A percentile compares a stretch with the other conserved stretches of the same genome.
These are phyloP conservation scores for Percina caprodes DNA, from an alignment of 2,113 vertebrate species.

Conservation along the genomic window DNA sequence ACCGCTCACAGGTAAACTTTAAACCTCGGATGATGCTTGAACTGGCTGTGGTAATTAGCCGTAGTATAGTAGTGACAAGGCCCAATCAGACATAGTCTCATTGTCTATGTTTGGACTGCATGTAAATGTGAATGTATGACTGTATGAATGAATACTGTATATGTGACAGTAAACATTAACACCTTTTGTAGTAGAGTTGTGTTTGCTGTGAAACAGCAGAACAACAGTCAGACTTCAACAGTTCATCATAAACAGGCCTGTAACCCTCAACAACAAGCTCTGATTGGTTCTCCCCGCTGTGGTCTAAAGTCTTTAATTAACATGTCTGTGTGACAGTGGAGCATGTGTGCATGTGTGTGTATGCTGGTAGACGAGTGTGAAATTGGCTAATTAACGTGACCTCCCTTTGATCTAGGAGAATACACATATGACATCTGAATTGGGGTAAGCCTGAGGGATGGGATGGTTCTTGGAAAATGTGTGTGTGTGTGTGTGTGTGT, in stretches of 20 bases:
- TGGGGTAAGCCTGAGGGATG: slow-evolving; percentile 74
- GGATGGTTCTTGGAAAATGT: slow-evolving; percentile 52
- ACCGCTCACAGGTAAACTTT: neutral
- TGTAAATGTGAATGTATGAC: neutral
- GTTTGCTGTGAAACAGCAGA: neutral
- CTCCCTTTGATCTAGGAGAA: slow-evolving; percentile 83
- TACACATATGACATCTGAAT: slow-evolving; percentile 88
- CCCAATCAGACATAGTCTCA: no score
- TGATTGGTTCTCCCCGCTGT: slow-evolving; percentile 36
- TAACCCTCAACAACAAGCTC: slow-evolving; percentile 10
- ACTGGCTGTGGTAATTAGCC: neutral
- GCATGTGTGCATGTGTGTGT: slow-evolving; percentile 77
- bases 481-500: slow-evolving; percentile 12
- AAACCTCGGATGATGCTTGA: neutral
- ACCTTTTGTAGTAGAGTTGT: neutral
- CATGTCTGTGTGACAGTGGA: slow-evolving; percentile 60
- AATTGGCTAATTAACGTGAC: slow-evolving; percentile 83
- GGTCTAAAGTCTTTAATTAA: slow-evolving; percentile 65
- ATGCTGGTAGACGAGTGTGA: slow-evolving; percentile 85
- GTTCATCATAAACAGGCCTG: slow-evolving; percentile 19
- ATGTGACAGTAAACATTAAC: neutral
- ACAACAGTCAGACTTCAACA: slow-evolving; percentile 27
- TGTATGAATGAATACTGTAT: neutral
- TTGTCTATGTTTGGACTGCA: no score
- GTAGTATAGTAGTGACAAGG: neutral